phyloP scores from a whole-genome alignment of 2,888 invertebrate species.

The Habroteleia sp. region DNA sequence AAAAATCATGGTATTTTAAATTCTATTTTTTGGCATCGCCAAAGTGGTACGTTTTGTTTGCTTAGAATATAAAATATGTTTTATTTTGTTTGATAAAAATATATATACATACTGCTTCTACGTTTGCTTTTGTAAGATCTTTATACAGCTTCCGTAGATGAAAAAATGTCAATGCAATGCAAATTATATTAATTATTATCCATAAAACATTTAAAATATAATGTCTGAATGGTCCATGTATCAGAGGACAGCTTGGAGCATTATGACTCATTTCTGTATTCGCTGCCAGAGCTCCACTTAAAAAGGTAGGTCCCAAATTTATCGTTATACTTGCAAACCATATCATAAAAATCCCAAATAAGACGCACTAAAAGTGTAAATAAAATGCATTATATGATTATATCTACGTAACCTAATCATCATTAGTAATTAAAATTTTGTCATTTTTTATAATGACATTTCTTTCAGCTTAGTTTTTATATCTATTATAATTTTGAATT shows the following conservation, averaged over 20 bases:
- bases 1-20: no score
- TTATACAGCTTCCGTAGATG: conserved; percentile 91
- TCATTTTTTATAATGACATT: no score
- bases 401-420: no score
- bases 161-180: conserved; percentile 90
- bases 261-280: conserved; percentile 89
- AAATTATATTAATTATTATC: conserved; percentile 93
- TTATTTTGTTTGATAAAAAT: no score
- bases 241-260: conserved; percentile 91
- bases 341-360: conserved; percentile 95
- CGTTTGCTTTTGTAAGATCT: conserved; percentile 91
- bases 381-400: no score
- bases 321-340: conserved; percentile 96
- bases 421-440: no score
- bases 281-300: conserved; percentile 91
- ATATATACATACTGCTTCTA: conserved; percentile 85
- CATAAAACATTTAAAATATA: conserved; percentile 95
- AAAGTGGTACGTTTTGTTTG: neutral
- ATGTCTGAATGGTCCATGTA: conserved; percentile 93
- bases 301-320: conserved; percentile 93
- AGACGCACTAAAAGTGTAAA: conserved; percentile 91
- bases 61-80: neutral
- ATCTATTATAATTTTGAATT: no score
- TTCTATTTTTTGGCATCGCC: no score
- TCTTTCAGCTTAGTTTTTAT: no score